phyloP scores from a whole-genome alignment of 2,888 invertebrate species.

The Stegana nigrithorax region DNA sequence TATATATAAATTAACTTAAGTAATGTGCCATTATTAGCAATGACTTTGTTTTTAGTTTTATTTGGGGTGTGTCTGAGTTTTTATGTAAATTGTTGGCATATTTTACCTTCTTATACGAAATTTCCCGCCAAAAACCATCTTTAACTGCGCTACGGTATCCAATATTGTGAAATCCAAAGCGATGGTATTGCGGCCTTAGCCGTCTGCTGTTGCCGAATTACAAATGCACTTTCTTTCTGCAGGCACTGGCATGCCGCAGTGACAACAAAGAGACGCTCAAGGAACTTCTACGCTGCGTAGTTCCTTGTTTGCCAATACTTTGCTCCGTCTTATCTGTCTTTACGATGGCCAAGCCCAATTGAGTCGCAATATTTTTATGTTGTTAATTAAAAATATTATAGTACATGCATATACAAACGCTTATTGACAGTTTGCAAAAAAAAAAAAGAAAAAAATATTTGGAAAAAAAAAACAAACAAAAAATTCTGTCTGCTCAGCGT shows the following conservation, averaged over 20 bases:
- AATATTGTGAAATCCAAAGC: constrained; percentile 62
- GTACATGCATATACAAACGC: too few species aligned
- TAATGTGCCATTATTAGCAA: too few species aligned
- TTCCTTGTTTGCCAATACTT: constrained; percentile 19
- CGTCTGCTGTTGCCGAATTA: not conserved
- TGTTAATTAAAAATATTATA: too few species aligned
- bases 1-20: too few species aligned
- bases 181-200: constrained; percentile 29
- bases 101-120: constrained; percentile 69
- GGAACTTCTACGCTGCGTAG: constrained; percentile 13
- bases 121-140: constrained; percentile 69
- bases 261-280: not conserved
- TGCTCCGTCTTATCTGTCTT: constrained; percentile 14
- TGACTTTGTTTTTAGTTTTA: too few species aligned
- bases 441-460: constrained; percentile 18
- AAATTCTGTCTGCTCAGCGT: too few species aligned
- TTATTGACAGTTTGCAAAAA: too few species aligned
- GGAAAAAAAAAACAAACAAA: too few species aligned
- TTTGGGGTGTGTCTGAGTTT: too few species aligned
- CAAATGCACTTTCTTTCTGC: not conserved
- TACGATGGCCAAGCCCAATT: too few species aligned
- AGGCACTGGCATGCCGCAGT: not conserved
- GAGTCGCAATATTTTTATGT: too few species aligned
- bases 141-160: constrained; percentile 62
- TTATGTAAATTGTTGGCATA: too few species aligned